Conservation (phyloP, 23 tunicate genomes). For the Halocynthia roretzi region DNA sequence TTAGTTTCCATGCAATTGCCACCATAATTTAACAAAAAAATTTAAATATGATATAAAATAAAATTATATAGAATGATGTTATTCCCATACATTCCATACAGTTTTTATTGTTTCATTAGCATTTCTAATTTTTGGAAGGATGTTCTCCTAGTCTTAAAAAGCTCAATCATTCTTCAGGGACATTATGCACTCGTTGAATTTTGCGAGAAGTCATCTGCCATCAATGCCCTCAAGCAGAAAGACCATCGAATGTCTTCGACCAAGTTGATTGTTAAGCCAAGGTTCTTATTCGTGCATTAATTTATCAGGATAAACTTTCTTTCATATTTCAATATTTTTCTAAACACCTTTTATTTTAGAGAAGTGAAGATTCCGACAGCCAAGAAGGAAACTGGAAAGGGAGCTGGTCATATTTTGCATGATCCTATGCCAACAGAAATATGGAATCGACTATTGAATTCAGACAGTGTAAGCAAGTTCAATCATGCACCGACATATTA, state of each 20-base stretch:
- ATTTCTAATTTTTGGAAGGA: not conserved
- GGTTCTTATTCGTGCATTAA: slow-evolving; percentile 12
- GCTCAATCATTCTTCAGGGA: slow-evolving; percentile 15
- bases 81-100: not conserved
- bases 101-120: not conserved
- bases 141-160: not conserved
- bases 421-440: slow-evolving; percentile 8
- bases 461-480: slow-evolving; percentile 5
- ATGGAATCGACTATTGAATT: slow-evolving; percentile 12
- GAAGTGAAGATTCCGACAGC: slow-evolving; percentile 23
- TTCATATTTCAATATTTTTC: not conserved
- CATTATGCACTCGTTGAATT: slow-evolving; percentile 71
- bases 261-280: slow-evolving; percentile 41
- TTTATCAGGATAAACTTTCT: not conserved
- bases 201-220: slow-evolving; percentile 19
- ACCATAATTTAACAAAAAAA: no score
- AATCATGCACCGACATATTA: not conserved
- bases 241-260: slow-evolving; percentile 33
- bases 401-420: slow-evolving; percentile 4
- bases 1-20: not conserved
- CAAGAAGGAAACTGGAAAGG: slow-evolving; percentile 8
- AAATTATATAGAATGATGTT: no score
- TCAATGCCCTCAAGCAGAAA: slow-evolving; percentile 14
- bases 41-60: no score
- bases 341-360: slow-evolving; percentile 2